Conservation (phyloP, 2,113 vertebrate species). For the Dicerorhinus sumatrensis region DNA sequence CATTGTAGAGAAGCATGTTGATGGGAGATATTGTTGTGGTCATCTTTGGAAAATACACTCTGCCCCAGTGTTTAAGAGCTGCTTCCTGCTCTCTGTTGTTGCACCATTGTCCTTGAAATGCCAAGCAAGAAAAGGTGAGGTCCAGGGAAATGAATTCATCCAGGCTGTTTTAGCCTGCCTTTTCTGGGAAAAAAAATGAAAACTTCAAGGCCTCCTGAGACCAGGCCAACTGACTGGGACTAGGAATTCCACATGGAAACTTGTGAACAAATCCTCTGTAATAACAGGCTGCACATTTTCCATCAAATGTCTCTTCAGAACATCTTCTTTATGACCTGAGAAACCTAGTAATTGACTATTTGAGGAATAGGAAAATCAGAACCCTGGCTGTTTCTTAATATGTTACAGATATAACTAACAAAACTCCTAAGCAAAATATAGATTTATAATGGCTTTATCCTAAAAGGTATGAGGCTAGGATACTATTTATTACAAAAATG, state of each 20-base stretch:
- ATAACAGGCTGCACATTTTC: not conserved
- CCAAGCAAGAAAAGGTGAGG: not conserved
- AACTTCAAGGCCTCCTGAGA: not conserved
- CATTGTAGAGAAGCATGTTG: not conserved
- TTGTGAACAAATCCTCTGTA: not conserved
- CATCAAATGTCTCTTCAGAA: not conserved
- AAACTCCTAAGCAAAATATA: not conserved
- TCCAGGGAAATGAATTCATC: not conserved
- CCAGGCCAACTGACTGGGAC: not conserved
- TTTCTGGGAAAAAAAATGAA: not conserved
- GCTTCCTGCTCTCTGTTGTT: not conserved
- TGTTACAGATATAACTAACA: not conserved
- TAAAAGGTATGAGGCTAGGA: not conserved
- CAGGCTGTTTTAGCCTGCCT: not conserved
- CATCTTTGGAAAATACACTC: not conserved
- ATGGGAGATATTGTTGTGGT: not conserved
- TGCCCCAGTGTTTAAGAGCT: not conserved
- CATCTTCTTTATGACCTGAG: not conserved
- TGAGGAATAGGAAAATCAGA: not conserved
- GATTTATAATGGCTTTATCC: not conserved
- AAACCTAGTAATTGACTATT: not conserved
- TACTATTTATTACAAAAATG: not conserved
- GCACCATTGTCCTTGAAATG: not conserved
- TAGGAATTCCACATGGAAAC: not conserved
- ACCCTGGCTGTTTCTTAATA: not conserved